These are phyloP conservation scores for Pegoplata infirma DNA, from an alignment of 2,888 invertebrate genomes.

Conservation along the genomic window DNA sequence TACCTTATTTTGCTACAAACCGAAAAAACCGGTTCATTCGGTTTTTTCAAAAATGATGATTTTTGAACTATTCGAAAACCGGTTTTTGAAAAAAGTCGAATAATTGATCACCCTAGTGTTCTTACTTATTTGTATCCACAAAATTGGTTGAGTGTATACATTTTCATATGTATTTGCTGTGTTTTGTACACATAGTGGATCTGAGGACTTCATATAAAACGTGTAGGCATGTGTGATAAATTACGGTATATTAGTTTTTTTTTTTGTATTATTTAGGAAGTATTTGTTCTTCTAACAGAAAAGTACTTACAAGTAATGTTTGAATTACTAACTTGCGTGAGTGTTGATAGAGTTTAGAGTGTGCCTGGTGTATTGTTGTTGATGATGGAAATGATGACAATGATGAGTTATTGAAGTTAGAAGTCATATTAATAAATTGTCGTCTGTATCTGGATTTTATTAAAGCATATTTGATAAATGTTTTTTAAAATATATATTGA, in stretches of 20 bases:
- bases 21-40: no score
- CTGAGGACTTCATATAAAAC: constrained; percentile 39
- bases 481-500: neutral
- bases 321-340: neutral
- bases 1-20: no score
- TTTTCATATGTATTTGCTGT: constrained; percentile 16
- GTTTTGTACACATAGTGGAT: neutral
- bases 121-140: no score
- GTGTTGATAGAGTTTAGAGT: constrained; percentile 53
- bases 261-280: constrained; percentile 27
- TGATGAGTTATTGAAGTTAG: constrained; percentile 63
- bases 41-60: no score
- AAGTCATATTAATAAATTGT: constrained; percentile 59
- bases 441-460: constrained; percentile 33
- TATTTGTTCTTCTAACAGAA: constrained; percentile 40
- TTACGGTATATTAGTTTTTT: constrained; percentile 67
- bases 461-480: constrained; percentile 24
- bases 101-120: no score
- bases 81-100: no score
- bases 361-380: neutral
- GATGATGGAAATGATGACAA: constrained; percentile 43
- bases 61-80: no score
- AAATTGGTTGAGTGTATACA: neutral
- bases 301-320: constrained; percentile 13
- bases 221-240: constrained; percentile 76